Percentiles rank a stretch among this genome's conserved stretches.
Evolutionary conservation across 2,113 vertebrate genomes (phyloP).

Genomic region (Sclerurus mexicanus): DNA sequence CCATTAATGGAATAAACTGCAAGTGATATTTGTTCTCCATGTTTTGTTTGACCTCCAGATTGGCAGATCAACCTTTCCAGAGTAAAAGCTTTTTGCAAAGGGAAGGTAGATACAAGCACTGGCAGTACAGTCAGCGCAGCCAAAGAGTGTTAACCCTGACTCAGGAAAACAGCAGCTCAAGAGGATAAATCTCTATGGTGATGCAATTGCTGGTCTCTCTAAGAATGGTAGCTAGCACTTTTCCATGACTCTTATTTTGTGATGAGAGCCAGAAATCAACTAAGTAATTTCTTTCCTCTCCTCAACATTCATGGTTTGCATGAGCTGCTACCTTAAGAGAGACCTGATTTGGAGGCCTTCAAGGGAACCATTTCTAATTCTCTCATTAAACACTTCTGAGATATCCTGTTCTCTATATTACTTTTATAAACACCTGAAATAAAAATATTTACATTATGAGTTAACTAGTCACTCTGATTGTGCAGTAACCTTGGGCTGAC

Average conservation of each 20-base stretch:
- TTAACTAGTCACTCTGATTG: slow-evolving; percentile 20
- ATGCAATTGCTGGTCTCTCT: neutral
- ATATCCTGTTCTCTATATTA: slow-evolving; percentile 26
- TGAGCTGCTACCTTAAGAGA: neutral
- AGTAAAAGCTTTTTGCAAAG: neutral
- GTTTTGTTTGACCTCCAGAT: slow-evolving; percentile 26
- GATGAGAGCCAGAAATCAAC: neutral
- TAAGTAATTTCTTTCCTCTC: neutral
- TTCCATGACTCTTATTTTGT: neutral
- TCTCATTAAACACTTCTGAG: slow-evolving; percentile 7
- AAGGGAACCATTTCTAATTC: neutral
- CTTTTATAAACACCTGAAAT: slow-evolving; percentile 43
- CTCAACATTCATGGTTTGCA: neutral
- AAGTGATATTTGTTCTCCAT: neutral
- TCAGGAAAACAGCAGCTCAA: neutral
- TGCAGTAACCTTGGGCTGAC: slow-evolving; percentile 43
- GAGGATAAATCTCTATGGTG: slow-evolving; percentile 1
- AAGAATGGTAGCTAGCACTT: neutral
- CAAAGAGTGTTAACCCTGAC: neutral
- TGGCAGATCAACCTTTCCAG: neutral
- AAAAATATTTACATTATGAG: slow-evolving; percentile 56
- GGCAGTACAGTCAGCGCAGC: neutral
- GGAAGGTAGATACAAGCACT: neutral
- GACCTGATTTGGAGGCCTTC: neutral
- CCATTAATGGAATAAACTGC: neutral